Evolutionary conservation across 2,888 invertebrate species (phyloP), one percentile per base, ranked within the genome.

Genomic region (Malthinus seriepunctatus): DNA sequence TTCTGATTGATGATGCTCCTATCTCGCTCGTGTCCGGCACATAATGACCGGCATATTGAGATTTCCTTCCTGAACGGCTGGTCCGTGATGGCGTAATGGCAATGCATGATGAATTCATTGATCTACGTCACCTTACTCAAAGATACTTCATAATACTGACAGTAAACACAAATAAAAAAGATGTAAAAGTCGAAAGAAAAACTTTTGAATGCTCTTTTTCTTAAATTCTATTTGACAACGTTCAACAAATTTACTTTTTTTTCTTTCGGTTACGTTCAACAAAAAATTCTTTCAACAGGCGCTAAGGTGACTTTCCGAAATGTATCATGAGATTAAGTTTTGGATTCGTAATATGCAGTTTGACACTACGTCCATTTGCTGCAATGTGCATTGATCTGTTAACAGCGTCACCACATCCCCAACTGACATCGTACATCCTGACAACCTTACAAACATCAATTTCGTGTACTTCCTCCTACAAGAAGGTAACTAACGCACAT

Each of bases 1-100:
- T 73, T 71, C 75, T 78, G 77, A 78, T 78, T 78, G 77, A 78
- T 78, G 77, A 73, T 73, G 70, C 67, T 68, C 71, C 76, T 74
- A 76, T 76, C 75, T 74, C 59, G 64, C 63, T 69, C 71, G 70
- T 71, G 75, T 76, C 75, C 75, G 75, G 74, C 73, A 64, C 71
- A 71, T 71, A 75, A 75, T 74, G 75, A 74, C 73, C 73, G 74
- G 73, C 77, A 76, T 76, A 77, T 77, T 77, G 77, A 73, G 73
- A 75, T 75, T 76, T 77, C 76, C 76, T 77, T 77, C 76, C 77
- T 71, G 70, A 66, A 68, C 71, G 71, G 68, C 71, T 70, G 71
- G 60, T 69, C 69, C 68, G 69, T 68, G 70, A 69, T 71, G 69
- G 69, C 70, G 70, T 73, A 71, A 74, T 72, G 71, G 72, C 57